Evolutionary conservation across 1,140 invertebrate species (phyloP), one percentile per base, ranked within the genome.

Genomic region (Lordiphosa clarofinis): DNA sequence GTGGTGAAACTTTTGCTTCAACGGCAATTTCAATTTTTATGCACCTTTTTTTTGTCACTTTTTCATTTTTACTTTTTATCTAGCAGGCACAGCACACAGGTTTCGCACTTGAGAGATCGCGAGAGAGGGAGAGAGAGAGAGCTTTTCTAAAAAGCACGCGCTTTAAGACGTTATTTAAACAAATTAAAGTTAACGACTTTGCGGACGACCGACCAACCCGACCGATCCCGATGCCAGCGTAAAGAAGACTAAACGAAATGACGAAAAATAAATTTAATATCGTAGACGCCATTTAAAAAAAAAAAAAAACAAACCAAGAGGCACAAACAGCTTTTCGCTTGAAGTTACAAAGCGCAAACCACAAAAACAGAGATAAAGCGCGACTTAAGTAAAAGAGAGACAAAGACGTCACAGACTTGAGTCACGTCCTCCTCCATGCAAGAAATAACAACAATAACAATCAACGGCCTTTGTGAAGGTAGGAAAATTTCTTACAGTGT

Each of bases 31-130:
- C 57, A 43, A 59, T 56, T 68, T 64, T 68, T 68, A 69, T 81
- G 76, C 76, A 81, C 64, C 76, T 69, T 81, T 70, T 76, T 76
- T 59, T 60, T 48, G 12, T 31, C 36, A 9, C 64, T 39, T 59
- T 82, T 82, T 74, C 72, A 56, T 66, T 76, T 81, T 28, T 79
- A 76, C 72, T 61, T 82, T 81, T 82, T 82, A 75, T 81, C 68
- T 73, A 76, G 56, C 72, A 78, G 59, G 58, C 66, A 62, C 68
- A 69, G 56, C 62, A 69, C 73, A 76, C 73, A 74, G 71, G 71
- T 75, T 74, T 65, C 40, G 46, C 49, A 39, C 56, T 47, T 31
- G 28, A 40, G 21, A 43, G 46, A 39, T 19, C 21, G 40, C 60
- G 33, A 15, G 33, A 31, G 39, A 21, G 21, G 5, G n/a, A n/a